Conservation (phyloP, 2,888 invertebrate genomes). For the Eulithis testata region DNA sequence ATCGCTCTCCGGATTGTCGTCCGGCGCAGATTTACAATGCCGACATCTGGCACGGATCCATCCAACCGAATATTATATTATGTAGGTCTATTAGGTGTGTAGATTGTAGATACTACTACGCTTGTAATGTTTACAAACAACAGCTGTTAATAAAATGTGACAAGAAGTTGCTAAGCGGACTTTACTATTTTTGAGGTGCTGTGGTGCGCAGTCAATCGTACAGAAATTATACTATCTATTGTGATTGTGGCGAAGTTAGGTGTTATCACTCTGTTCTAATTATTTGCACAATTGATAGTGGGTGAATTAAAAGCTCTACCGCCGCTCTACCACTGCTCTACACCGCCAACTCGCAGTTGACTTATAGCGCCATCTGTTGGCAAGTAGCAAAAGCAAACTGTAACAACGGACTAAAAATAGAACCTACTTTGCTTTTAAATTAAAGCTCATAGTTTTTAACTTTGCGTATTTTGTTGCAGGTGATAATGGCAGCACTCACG, state of each 20-base stretch:
- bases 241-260: conserved; percentile 45
- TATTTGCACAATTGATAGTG: conserved; percentile 40
- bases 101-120: background rate
- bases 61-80: background rate
- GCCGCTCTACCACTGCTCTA: no score
- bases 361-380: conserved; percentile 55
- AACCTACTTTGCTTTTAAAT: no score
- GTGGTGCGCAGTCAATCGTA: no score
- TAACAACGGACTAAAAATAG: no score
- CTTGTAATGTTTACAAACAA: conserved; percentile 21
- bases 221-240: conserved; percentile 37
- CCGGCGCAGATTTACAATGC: conserved; percentile 8
- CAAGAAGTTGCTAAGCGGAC: conserved; percentile 3
- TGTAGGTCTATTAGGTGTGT: no score
- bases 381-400: conserved; percentile 26
- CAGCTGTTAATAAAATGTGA: background rate
- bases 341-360: background rate
- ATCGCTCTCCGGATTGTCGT: no score
- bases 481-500: conserved; percentile 82
- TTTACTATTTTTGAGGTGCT: background rate
- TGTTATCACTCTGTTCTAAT: conserved; percentile 41
- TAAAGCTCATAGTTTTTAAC: background rate
- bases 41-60: conserved; percentile 20
- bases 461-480: conserved; percentile 52
- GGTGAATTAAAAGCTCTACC: conserved; percentile 28